Percentiles rank a stretch among this genome's conserved stretches.
Evolutionary conservation across 2,888 invertebrate species (phyloP).

Genomic region (Zelleria hepariella): DNA sequence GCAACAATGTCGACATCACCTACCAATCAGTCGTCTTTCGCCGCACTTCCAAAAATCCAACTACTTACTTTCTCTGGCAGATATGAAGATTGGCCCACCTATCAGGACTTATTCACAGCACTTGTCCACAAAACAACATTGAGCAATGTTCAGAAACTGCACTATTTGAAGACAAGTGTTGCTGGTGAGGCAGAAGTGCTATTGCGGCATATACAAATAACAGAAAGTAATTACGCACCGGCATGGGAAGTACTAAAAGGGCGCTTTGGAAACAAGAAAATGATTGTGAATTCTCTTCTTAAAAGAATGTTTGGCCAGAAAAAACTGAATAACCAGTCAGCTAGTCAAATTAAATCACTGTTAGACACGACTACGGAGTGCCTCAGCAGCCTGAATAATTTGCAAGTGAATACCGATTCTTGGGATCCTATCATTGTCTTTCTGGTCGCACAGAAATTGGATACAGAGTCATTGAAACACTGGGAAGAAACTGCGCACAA

Average conservation of each 20-base stretch:
- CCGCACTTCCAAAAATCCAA: constrained; percentile 14
- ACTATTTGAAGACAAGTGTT: constrained; percentile 15
- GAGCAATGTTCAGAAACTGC: constrained; percentile 14
- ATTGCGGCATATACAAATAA: constrained; percentile 11
- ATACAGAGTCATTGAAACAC: constrained; percentile 16
- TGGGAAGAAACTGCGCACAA: constrained; percentile 16
- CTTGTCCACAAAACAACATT: constrained; percentile 11
- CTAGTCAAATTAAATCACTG: constrained; percentile 15
- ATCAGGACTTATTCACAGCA: constrained; percentile 13
- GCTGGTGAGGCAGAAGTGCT: constrained; percentile 15
- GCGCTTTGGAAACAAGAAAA: constrained; percentile 16
- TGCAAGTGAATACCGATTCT: constrained; percentile 13
- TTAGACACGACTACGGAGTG: constrained; percentile 21
- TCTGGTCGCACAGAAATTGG: constrained; percentile 13
- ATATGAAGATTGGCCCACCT: constrained; percentile 15
- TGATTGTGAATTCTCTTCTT: constrained; percentile 14
- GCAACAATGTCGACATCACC: background rate
- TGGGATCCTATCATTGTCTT: constrained; percentile 1
- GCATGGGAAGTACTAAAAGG: constrained; percentile 14
- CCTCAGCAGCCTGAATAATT: constrained; percentile 16
- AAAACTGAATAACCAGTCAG: constrained; percentile 12
- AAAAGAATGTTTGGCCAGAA: constrained; percentile 16
- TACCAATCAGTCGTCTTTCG: background rate
- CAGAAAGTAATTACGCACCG: constrained; percentile 12
- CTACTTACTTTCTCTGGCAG: constrained; percentile 11